A percentile compares a stretch with the other conserved stretches of the same genome.
phyloP scores from a whole-genome alignment of 2,888 invertebrate species.

The Toxonevra muliebris region DNA sequence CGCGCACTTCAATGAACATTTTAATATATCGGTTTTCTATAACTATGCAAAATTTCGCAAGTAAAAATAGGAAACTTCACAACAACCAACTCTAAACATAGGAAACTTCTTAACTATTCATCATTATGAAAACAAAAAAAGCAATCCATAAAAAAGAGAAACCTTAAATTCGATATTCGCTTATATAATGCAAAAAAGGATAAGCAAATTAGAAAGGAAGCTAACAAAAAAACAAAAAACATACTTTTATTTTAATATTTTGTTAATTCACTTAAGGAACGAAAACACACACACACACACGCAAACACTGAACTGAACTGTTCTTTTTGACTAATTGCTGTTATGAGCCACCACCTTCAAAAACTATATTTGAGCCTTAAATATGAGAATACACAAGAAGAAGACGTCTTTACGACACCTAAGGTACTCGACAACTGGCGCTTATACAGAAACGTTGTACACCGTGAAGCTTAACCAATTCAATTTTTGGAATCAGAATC shows the following conservation, averaged over 20 bases:
- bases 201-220: background rate
- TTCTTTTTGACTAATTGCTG: background rate
- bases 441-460: conserved; percentile 22
- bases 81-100: too few relatives aligned
- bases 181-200: too few relatives aligned
- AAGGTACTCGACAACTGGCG: conserved; percentile 47
- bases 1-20: conserved; percentile 7
- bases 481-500: conserved; percentile 7
- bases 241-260: conserved; percentile 9
- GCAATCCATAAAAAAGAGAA: too few relatives aligned
- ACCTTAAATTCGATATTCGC: too few relatives aligned
- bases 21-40: background rate
- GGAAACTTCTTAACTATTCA: too few relatives aligned
- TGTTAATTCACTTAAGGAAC: background rate
- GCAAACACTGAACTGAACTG: background rate
- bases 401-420: conserved; percentile 49
- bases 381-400: conserved; percentile 10
- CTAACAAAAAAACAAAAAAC: background rate
- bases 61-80: too few relatives aligned
- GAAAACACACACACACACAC: background rate
- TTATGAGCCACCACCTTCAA: background rate
- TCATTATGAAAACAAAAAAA: too few relatives aligned
- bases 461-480: conserved; percentile 25
- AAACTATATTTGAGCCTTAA: conserved; percentile 7
- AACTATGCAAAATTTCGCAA: too few relatives aligned